A percentile compares a stretch with the other conserved stretches of the same genome.
Conservation (phyloP, 2,113 vertebrate species). For the Channa maculata region DNA sequence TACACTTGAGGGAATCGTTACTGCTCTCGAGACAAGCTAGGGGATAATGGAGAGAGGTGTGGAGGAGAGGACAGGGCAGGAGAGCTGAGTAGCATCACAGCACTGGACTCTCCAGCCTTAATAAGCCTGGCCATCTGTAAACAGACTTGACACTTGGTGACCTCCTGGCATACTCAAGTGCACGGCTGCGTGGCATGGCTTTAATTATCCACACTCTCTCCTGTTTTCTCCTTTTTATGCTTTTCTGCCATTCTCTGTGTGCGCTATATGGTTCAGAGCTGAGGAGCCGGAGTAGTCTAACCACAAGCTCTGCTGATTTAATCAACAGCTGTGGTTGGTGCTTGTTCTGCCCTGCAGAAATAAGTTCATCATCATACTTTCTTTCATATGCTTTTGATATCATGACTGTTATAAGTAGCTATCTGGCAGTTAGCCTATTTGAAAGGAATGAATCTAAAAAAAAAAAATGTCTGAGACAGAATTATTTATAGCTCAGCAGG, state of each 20-base stretch:
- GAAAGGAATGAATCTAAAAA: no score
- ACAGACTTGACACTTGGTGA: conserved; percentile 65
- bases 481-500: neutral
- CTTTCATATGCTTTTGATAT: conserved; percentile 10
- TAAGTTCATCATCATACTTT: neutral
- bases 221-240: conserved; percentile 1
- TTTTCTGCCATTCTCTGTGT: conserved; percentile 8
- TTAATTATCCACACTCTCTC: conserved; percentile 62
- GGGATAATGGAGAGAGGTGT: conserved; percentile 18
- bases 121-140: conserved; percentile 68
- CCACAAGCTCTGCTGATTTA: conserved; percentile 12
- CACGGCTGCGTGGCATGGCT: conserved; percentile 49
- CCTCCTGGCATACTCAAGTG: conserved; percentile 73
- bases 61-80: conserved; percentile 4
- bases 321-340: conserved; percentile 26
- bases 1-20: conserved; percentile 25
- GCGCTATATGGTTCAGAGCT: conserved; percentile 31
- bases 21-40: conserved; percentile 9
- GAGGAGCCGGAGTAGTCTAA: conserved; percentile 15
- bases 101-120: conserved; percentile 49
- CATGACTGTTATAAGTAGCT: neutral
- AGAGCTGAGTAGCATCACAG: neutral
- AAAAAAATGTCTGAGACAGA: neutral
- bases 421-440: conserved; percentile 19
- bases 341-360: conserved; percentile 19